Conservation (phyloP, 2,797 vertebrate species). For the Lindbergichthys nudifrons region DNA sequence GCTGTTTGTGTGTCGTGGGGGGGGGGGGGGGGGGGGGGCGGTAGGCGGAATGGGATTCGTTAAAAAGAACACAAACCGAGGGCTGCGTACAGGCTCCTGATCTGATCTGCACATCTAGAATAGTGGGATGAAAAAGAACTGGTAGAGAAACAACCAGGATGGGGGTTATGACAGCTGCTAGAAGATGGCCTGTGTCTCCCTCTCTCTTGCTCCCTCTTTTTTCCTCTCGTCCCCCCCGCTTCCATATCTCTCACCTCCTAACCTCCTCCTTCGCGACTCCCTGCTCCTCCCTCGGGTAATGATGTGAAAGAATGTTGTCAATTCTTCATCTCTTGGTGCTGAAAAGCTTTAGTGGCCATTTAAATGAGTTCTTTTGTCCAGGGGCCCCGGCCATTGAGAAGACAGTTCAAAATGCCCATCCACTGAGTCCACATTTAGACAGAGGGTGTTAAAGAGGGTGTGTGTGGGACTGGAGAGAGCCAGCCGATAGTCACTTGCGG, state of each 20-base stretch:
- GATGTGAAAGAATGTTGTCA: slow-evolving; percentile 90
- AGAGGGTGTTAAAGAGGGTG: slow-evolving; percentile 67
- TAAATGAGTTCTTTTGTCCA: slow-evolving; percentile 86
- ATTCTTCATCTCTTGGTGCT: slow-evolving; percentile 79
- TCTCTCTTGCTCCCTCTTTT: slow-evolving; percentile 2
- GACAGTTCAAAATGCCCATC: slow-evolving; percentile 83
- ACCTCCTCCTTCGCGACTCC: slow-evolving; percentile 65
- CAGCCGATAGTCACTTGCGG: slow-evolving; percentile 73
- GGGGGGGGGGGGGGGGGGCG: slow-evolving; percentile 4
- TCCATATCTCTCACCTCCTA: slow-evolving; percentile 61
- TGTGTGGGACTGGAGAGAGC: slow-evolving; percentile 45
- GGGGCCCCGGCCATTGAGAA: slow-evolving; percentile 78
- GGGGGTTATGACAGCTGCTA: slow-evolving; percentile 72
- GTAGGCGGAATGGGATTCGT: slow-evolving; percentile 66
- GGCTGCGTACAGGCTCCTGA: slow-evolving; percentile 50
- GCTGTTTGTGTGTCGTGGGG: slow-evolving; percentile 47
- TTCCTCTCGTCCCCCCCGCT: slow-evolving; percentile 2
- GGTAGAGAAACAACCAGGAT: slow-evolving; percentile 38
- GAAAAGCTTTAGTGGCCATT: slow-evolving; percentile 87
- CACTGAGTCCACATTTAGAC: slow-evolving; percentile 80
- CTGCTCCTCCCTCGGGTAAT: slow-evolving; percentile 81
- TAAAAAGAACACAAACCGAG: slow-evolving; percentile 76
- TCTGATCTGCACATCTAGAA: slow-evolving; percentile 65
- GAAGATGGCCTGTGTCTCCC: slow-evolving; percentile 47
- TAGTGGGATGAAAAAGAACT: slow-evolving; percentile 40